These are phyloP conservation scores for Thyatira batis DNA, from an alignment of 2,888 invertebrate species.

Conservation along the genomic window DNA sequence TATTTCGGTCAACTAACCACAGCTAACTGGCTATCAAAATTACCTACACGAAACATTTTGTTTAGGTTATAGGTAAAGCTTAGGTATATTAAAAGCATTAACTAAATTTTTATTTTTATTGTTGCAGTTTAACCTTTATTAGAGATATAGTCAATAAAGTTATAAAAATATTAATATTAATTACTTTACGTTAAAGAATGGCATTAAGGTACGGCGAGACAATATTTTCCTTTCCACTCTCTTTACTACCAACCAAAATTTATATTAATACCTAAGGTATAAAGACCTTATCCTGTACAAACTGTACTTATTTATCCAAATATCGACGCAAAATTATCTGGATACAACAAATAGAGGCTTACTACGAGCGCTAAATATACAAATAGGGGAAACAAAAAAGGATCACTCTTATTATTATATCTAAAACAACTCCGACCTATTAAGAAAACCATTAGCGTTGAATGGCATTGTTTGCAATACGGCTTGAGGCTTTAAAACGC, in stretches of 20 bases:
- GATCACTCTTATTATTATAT: conserved; percentile 7
- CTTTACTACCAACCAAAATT: neutral
- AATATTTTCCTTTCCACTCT: neutral
- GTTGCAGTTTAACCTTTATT: too few species aligned
- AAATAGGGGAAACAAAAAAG: neutral
- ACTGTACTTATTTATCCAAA: too few species aligned
- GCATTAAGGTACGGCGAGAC: too few species aligned
- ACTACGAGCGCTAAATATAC: neutral
- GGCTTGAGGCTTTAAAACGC: conserved; percentile 51
- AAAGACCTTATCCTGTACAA: too few species aligned
- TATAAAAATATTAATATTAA: too few species aligned
- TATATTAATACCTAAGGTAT: neutral
- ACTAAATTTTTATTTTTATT: too few species aligned
- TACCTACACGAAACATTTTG: neutral
- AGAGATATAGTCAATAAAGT: too few species aligned
- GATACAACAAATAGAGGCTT: too few species aligned
- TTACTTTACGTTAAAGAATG: too few species aligned
- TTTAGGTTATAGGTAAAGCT: neutral
- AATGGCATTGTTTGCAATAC: conserved; percentile 46
- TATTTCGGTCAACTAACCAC: conserved; percentile 4
- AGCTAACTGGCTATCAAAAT: conserved; percentile 3
- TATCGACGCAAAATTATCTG: too few species aligned
- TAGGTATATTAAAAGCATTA: too few species aligned
- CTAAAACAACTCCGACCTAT: conserved; percentile 37
- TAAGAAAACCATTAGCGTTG: conserved; percentile 49